A percentile compares a stretch with the other conserved stretches of the same genome.
Evolutionary conservation across 2,797 vertebrate species (phyloP).

Genomic region (Schizopygopsis malacanthus): DNA sequence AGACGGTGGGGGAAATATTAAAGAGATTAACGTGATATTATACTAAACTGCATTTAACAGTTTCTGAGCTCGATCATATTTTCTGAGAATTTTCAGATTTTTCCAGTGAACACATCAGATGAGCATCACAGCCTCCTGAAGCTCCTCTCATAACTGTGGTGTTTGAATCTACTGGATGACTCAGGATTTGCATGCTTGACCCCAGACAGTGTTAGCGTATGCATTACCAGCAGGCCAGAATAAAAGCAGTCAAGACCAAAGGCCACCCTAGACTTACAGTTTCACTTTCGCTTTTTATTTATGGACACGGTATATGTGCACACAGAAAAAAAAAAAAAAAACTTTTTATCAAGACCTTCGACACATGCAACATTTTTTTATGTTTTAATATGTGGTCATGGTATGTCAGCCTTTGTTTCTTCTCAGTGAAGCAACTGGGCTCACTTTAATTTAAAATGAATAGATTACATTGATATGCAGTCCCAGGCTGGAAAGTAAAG

Average conservation of each 20-base stretch:
- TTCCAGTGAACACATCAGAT: neutral
- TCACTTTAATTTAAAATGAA: neutral
- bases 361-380: neutral
- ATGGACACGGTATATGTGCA: neutral
- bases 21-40: neutral
- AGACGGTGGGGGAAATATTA: neutral
- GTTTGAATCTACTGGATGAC: neutral
- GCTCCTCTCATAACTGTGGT: neutral
- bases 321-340: neutral
- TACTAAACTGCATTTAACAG: neutral
- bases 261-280: neutral
- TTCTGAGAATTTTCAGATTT: neutral
- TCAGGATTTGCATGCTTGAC: conserved; percentile 3
- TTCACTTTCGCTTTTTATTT: neutral
- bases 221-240: neutral
- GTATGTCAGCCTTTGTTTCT: neutral
- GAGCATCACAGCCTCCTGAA: neutral
- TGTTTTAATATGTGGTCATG: neutral
- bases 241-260: neutral
- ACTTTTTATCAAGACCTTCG: neutral
- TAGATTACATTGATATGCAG: neutral
- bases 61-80: neutral
- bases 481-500: neutral
- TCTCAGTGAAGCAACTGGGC: neutral
- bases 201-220: neutral